A percentile compares a stretch with the other conserved stretches of the same genome.
These are phyloP conservation scores for Leucosticte australis DNA, from an alignment of 2,113 vertebrate species.

Conservation along the genomic window DNA sequence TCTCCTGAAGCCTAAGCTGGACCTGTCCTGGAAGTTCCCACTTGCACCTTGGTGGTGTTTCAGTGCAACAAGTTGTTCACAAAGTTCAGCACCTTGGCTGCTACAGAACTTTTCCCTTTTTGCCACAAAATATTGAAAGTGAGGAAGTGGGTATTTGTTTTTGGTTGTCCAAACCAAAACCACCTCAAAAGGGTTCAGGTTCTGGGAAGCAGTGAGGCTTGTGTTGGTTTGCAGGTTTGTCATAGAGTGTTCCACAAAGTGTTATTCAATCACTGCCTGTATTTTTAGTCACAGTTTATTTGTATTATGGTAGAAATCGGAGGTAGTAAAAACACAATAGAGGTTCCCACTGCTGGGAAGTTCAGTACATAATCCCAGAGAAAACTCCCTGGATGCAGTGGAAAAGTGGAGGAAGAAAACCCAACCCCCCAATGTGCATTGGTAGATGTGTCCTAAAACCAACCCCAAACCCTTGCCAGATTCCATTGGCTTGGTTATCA, in stretches of 20 bases:
- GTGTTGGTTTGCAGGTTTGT: neutral
- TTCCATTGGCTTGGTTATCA: neutral
- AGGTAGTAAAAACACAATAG: neutral
- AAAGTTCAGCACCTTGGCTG: neutral
- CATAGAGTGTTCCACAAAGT: neutral
- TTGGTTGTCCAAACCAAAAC: conserved; percentile 17
- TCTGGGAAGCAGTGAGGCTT: neutral
- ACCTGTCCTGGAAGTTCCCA: neutral
- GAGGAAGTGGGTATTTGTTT: conserved; percentile 27
- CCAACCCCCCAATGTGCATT: neutral
- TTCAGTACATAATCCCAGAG: neutral
- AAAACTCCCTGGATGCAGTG: neutral
- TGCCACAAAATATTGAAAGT: conserved; percentile 14
- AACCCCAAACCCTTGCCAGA: neutral
- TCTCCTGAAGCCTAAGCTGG: neutral
- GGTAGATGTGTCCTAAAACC: neutral
- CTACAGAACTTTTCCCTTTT: neutral
- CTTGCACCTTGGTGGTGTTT: neutral
- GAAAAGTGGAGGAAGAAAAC: neutral
- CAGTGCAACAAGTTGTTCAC: neutral
- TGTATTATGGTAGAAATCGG: neutral
- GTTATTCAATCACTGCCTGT: neutral
- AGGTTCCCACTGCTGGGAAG: neutral
- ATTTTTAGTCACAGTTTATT: conserved; percentile 25
- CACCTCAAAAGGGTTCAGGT: neutral